Conservation (phyloP, 2,797 vertebrate species). For the Enoplosus armatus region DNA sequence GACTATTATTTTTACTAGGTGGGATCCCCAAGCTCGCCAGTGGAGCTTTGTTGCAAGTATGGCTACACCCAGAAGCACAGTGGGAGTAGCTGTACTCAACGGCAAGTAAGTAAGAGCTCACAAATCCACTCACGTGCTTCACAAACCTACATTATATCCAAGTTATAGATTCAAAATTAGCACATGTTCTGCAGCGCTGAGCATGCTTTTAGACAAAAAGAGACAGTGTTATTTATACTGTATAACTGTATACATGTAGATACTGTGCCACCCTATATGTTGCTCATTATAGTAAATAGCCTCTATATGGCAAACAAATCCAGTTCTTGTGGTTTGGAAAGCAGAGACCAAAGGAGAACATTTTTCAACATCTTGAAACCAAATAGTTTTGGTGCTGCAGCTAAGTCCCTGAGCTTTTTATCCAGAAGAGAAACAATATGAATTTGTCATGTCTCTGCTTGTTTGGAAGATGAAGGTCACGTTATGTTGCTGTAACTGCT, state of each 20-base stretch:
- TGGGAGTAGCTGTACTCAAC: conserved; percentile 95
- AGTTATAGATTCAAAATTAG: conserved; percentile 3
- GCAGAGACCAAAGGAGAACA: not conserved
- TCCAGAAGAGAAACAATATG: not conserved
- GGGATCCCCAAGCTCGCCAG: conserved; percentile 96
- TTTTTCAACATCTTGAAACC: not conserved
- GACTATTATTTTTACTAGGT: conserved; percentile 60
- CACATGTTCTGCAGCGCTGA: not conserved
- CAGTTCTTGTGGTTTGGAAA: not conserved
- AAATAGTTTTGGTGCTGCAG: not conserved
- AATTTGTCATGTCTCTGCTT: not conserved
- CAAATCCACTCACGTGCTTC: not conserved
- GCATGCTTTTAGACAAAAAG: not conserved
- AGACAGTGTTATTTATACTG: not conserved
- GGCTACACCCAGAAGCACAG: conserved; percentile 97
- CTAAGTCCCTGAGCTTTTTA: not conserved
- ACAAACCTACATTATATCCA: not conserved
- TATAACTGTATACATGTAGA: not conserved
- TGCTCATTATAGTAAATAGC: not conserved
- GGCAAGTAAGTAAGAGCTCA: conserved; percentile 90
- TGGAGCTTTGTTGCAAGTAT: conserved; percentile 99
- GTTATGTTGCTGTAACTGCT: conserved; percentile 6
- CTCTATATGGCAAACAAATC: not conserved
- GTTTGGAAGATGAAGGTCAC: conserved; percentile 13
- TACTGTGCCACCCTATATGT: not conserved